A percentile compares a stretch with the other conserved stretches of the same genome.
phyloP scores from a whole-genome alignment of 2,113 vertebrate genomes.

The Hepsetus odoe region DNA sequence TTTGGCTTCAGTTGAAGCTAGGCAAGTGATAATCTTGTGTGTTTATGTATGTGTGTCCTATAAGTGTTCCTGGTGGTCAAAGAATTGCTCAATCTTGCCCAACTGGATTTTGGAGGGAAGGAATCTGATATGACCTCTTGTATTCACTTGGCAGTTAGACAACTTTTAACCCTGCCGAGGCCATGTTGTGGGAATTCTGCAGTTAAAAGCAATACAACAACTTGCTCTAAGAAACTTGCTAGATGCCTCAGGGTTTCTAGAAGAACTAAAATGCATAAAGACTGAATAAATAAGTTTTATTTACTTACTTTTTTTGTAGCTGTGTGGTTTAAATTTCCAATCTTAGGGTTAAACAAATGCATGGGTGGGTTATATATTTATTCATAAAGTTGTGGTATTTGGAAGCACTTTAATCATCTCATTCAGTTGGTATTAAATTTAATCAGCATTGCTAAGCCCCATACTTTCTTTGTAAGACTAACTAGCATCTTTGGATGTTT shows the following conservation, averaged over 20 bases:
- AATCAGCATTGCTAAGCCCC: too few relatives aligned
- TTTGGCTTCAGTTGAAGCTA: slow-evolving; percentile 69
- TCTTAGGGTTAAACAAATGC: too few relatives aligned
- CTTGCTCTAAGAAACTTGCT: background rate
- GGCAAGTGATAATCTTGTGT: slow-evolving; percentile 48
- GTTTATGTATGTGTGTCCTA: slow-evolving; percentile 37
- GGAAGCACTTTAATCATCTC: too few relatives aligned
- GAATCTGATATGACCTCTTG: slow-evolving; percentile 42
- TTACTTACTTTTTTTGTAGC: too few relatives aligned
- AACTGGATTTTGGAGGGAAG: slow-evolving; percentile 41
- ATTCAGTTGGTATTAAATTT: too few relatives aligned
- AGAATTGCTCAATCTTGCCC: slow-evolving; percentile 59
- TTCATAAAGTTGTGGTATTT: too few relatives aligned
- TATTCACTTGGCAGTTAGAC: slow-evolving; percentile 15
- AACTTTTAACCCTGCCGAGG: slow-evolving; percentile 2
- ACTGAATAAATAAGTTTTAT: background rate
- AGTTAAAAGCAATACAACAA: background rate
- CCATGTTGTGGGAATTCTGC: slow-evolving; percentile 19
- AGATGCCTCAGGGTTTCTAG: background rate
- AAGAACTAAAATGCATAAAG: background rate
- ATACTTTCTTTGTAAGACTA: slow-evolving; percentile 6
- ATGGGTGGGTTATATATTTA: too few relatives aligned
- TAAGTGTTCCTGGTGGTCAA: slow-evolving; percentile 58
- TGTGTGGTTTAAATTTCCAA: too few relatives aligned
- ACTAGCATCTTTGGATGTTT: slow-evolving; percentile 44